phyloP scores from a whole-genome alignment of 2,888 invertebrate species.

The Leuctra nigra region DNA sequence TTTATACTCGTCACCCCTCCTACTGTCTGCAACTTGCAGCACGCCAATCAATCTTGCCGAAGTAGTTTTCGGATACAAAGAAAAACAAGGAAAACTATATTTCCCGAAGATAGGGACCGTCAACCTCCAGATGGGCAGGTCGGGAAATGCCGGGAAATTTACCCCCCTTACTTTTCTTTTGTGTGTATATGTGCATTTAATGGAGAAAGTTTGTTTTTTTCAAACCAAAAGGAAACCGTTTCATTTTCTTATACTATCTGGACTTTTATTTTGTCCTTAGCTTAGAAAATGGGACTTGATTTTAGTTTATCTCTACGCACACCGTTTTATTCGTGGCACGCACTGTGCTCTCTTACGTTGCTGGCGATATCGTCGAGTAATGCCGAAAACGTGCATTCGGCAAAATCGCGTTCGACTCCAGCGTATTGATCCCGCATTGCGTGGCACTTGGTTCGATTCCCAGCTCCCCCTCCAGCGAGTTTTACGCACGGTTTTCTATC shows the following conservation, averaged over 20 bases:
- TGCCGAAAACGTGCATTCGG: background rate
- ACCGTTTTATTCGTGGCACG: background rate
- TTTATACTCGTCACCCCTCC: too few species aligned
- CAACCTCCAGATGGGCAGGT: background rate
- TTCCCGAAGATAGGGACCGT: background rate
- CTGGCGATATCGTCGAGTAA: background rate
- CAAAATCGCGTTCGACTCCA: conserved; percentile 1
- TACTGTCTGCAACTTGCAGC: too few species aligned
- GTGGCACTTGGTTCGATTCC: conserved; percentile 3
- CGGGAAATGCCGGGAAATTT: background rate
- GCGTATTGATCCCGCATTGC: too few species aligned
- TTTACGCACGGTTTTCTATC: too few species aligned
- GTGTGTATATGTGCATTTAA: background rate
- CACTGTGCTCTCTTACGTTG: background rate
- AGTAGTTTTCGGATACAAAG: too few species aligned
- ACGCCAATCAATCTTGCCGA: too few species aligned
- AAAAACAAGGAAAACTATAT: background rate
- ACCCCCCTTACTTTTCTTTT: background rate
- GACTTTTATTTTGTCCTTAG: conserved; percentile 6
- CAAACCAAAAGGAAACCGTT: background rate
- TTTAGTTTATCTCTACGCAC: background rate
- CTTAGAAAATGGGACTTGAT: background rate
- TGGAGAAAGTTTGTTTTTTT: background rate
- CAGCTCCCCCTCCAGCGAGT: too few species aligned
- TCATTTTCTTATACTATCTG: conserved; percentile 5